Percentiles rank a stretch among this genome's conserved stretches.
These are phyloP conservation scores for Leptonema lineaticorne DNA, from an alignment of 1,140 invertebrate genomes.

Conservation along the genomic window DNA sequence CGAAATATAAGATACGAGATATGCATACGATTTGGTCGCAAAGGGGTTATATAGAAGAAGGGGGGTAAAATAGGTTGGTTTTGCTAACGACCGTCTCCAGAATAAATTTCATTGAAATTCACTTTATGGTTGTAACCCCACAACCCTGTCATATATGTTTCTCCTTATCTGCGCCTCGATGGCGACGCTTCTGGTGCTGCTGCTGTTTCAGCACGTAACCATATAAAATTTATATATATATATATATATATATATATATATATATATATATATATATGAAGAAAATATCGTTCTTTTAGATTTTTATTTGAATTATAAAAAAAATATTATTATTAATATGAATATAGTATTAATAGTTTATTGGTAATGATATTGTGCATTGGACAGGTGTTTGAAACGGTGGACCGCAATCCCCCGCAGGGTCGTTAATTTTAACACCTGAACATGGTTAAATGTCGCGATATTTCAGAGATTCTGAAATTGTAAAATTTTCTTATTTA, in stretches of 20 bases:
- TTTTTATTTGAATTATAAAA: neutral
- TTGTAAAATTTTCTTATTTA: too few species aligned
- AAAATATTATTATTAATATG: neutral
- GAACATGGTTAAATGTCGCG: neutral
- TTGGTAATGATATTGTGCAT: neutral
- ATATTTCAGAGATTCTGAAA: neutral
- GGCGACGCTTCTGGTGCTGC: conserved; percentile 10
- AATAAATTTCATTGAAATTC: conserved; percentile 42
- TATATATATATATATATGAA: neutral
- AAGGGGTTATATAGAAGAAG: conserved; percentile 5
- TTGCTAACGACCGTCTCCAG: conserved; percentile 33
- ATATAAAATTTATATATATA: neutral
- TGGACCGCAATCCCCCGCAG: neutral
- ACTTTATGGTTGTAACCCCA: conserved; percentile 38
- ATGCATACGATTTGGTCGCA: conserved; percentile 5
- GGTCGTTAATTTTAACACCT: conserved; percentile 15
- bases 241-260: neutral
- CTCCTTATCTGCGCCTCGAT: conserved; percentile 36
- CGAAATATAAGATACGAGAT: conserved; percentile 19
- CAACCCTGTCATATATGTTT: conserved; percentile 40
- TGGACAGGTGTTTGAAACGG: conserved; percentile 8
- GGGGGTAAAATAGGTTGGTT: neutral
- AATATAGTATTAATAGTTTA: neutral
- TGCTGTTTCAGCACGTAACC: neutral
- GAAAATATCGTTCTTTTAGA: too few species aligned